These are phyloP conservation scores for Turnix velox DNA, from an alignment of 2,113 vertebrate genomes.

Conservation along the genomic window DNA sequence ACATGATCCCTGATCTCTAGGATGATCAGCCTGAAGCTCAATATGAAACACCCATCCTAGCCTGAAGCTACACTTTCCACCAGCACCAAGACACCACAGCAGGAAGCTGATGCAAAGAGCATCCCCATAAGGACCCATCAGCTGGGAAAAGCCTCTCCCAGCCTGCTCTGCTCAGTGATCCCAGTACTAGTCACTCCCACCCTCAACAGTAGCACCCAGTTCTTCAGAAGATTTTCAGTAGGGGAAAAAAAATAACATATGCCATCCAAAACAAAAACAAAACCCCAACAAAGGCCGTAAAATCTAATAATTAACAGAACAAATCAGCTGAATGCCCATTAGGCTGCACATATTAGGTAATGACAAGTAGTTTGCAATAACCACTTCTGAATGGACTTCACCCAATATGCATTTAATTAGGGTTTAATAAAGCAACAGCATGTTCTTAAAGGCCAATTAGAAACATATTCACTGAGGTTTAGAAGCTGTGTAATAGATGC, in stretches of 20 bases:
- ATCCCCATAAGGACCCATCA: neutral
- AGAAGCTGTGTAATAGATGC: slow-evolving; percentile 65
- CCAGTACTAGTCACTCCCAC: neutral
- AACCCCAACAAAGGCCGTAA: slow-evolving; percentile 34
- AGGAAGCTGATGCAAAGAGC: neutral
- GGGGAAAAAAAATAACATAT: neutral
- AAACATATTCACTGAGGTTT: slow-evolving; percentile 69
- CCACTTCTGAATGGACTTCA: slow-evolving; percentile 55
- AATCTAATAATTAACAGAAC: slow-evolving; percentile 52
- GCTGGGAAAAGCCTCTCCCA: neutral
- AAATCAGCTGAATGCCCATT: slow-evolving; percentile 43
- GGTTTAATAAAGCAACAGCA: slow-evolving; percentile 68
- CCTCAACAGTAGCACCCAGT: neutral
- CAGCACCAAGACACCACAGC: accelerated
- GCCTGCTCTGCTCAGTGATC: neutral
- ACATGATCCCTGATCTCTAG: too few relatives aligned
- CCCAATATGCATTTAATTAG: slow-evolving; percentile 69
- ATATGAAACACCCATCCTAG: neutral
- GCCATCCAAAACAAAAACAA: neutral
- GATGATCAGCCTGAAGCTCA: too few relatives aligned
- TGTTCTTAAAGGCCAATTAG: slow-evolving; percentile 71
- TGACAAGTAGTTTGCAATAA: slow-evolving; percentile 55
- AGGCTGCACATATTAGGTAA: slow-evolving; percentile 48
- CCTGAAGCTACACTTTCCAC: neutral
- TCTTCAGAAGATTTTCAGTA: neutral